A percentile compares a stretch with the other conserved stretches of the same genome.
These are phyloP conservation scores for Hormiphora californensis DNA, from an alignment of 37 sponge, comb jelly and placozoan species.

Conservation along the genomic window DNA sequence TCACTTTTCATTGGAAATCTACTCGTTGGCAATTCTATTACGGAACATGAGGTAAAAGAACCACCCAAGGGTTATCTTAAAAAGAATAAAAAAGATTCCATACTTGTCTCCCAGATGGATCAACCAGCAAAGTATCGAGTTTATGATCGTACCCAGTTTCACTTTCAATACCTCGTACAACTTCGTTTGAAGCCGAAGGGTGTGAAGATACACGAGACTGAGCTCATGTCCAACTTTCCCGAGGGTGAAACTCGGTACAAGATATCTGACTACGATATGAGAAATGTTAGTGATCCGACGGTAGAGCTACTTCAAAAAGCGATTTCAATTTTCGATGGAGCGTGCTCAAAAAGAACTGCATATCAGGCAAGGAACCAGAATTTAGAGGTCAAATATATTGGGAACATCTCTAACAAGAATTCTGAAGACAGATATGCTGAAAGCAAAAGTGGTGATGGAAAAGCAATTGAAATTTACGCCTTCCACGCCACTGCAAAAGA, in stretches of 20 bases:
- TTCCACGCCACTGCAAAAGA: not conserved
- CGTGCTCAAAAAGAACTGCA: not conserved
- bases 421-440: not conserved
- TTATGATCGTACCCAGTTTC: not conserved
- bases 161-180: not conserved
- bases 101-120: not conserved
- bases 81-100: not conserved
- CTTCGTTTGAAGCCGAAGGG: not conserved
- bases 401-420: not conserved
- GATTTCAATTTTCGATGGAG: not conserved
- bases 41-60: too few species aligned
- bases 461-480: not conserved
- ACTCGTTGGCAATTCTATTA: too few species aligned
- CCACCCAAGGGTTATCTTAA: not conserved
- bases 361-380: not conserved
- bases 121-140: not conserved
- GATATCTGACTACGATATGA: not conserved
- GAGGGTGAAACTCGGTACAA: not conserved
- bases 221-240: not conserved
- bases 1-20: too few species aligned
- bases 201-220: not conserved
- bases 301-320: not conserved
- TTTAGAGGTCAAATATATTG: not conserved
- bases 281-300: not conserved
- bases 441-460: not conserved